Evolutionary conservation across 2,888 invertebrate genomes (phyloP).

Genomic region (Hololepta plana): DNA sequence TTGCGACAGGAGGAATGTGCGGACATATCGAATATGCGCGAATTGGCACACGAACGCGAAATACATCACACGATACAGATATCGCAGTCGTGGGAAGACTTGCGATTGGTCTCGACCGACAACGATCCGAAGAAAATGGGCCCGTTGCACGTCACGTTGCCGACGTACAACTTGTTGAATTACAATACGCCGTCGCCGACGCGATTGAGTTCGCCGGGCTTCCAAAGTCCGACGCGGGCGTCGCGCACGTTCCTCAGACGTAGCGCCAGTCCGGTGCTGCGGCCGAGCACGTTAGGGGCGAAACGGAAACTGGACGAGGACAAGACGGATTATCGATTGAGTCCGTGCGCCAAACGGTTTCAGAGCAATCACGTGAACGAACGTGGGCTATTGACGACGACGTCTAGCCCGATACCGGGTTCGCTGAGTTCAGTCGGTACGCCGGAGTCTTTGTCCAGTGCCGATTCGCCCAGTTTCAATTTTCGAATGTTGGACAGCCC

Average conservation of each 20-base stretch:
- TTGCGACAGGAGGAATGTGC: constrained; percentile 77
- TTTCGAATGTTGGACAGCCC: constrained; percentile 35
- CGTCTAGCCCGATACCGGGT: constrained; percentile 31
- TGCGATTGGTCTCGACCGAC: constrained; percentile 42
- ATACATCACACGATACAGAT: constrained; percentile 84
- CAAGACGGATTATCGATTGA: constrained; percentile 8
- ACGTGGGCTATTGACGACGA: constrained; percentile 25
- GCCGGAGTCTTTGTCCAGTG: constrained; percentile 40
- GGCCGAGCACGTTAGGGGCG: constrained; percentile 47
- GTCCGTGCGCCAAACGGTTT: constrained; percentile 16
- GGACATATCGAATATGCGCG: constrained; percentile 62
- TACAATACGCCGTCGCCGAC: constrained; percentile 26
- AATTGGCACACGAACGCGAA: constrained; percentile 83
- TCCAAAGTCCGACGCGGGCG: constrained; percentile 55
- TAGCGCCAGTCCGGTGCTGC: constrained; percentile 76
- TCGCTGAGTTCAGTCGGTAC: constrained; percentile 39
- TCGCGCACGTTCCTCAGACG: constrained; percentile 49
- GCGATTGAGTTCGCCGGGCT: constrained; percentile 21
- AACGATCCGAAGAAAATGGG: constrained; percentile 21
- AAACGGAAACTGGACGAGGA: constrained; percentile 10
- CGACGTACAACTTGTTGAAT: constrained; percentile 19
- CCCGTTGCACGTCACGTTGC: constrained; percentile 30
- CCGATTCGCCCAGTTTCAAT: constrained; percentile 38
- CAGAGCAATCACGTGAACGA: constrained; percentile 22
- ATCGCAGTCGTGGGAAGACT: constrained; percentile 88